phyloP scores from a whole-genome alignment of 2,113 vertebrate genomes.

The Nannobrachium achirus region DNA sequence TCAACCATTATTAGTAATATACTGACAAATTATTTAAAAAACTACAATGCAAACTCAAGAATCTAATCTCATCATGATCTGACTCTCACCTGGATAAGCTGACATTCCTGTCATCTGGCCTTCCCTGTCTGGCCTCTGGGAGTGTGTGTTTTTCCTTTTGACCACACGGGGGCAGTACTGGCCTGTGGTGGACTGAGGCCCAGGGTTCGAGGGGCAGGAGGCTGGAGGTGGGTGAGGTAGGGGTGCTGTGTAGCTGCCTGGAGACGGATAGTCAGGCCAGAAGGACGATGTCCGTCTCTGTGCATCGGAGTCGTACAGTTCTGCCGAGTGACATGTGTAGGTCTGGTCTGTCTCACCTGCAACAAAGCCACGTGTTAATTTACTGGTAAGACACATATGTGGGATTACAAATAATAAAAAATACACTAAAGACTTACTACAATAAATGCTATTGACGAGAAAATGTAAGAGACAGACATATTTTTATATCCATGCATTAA shows the following conservation, averaged over 20 bases:
- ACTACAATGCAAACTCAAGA: conserved; percentile 1
- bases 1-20: too few species aligned
- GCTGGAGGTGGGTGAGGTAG: conserved; percentile 40
- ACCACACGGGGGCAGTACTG: conserved; percentile 79
- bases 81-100: conserved; percentile 74
- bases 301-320: conserved; percentile 65
- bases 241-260: conserved; percentile 52
- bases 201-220: conserved; percentile 46
- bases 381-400: too few species aligned
- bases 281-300: conserved; percentile 62
- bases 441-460: not conserved
- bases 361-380: not conserved
- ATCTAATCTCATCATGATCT: too few species aligned
- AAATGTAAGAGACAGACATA: too few species aligned
- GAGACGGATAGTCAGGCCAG: conserved; percentile 74
- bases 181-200: conserved; percentile 58
- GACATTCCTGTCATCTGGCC: conserved; percentile 74
- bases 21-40: not conserved
- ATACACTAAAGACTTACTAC: not conserved
- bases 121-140: conserved; percentile 71
- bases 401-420: too few species aligned
- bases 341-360: conserved; percentile 68
- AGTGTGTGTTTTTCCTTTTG: conserved; percentile 70
- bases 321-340: conserved; percentile 47
- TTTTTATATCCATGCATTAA: not conserved